Conservation (phyloP, 2,113 vertebrate species). For the Antigone vipio region DNA sequence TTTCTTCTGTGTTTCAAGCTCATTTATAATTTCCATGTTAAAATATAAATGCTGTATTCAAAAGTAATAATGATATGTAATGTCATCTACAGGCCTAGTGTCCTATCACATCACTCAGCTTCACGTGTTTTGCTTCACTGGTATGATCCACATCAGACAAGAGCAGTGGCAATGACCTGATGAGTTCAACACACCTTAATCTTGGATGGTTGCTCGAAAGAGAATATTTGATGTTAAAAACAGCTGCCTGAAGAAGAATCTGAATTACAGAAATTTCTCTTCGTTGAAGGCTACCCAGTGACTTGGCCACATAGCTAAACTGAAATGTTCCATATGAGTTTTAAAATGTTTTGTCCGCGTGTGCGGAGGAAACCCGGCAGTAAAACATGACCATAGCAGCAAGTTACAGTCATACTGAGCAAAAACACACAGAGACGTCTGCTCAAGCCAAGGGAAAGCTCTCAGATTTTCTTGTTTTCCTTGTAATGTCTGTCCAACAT, state of each 20-base stretch:
- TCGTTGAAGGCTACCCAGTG: background rate
- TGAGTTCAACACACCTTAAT: background rate
- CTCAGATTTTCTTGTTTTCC: background rate
- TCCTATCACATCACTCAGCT: background rate
- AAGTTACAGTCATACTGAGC: background rate
- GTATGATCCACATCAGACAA: background rate
- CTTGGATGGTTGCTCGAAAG: background rate
- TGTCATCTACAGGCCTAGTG: background rate
- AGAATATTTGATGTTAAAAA: background rate
- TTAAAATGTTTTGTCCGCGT: background rate
- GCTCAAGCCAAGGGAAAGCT: background rate
- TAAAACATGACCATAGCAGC: background rate
- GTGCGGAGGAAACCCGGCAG: background rate
- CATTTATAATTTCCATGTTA: background rate
- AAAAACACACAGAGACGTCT: background rate
- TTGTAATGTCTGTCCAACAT: background rate
- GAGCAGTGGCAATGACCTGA: background rate
- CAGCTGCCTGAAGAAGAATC: background rate
- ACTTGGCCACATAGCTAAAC: background rate
- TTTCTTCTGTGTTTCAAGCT: background rate
- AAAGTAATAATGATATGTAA: background rate
- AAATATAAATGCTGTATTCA: background rate
- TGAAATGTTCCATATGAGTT: background rate
- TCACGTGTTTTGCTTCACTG: background rate
- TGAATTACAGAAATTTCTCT: background rate